phyloP scores from a whole-genome alignment of 2,113 vertebrate species.

The Edolisoma coerulescens region DNA sequence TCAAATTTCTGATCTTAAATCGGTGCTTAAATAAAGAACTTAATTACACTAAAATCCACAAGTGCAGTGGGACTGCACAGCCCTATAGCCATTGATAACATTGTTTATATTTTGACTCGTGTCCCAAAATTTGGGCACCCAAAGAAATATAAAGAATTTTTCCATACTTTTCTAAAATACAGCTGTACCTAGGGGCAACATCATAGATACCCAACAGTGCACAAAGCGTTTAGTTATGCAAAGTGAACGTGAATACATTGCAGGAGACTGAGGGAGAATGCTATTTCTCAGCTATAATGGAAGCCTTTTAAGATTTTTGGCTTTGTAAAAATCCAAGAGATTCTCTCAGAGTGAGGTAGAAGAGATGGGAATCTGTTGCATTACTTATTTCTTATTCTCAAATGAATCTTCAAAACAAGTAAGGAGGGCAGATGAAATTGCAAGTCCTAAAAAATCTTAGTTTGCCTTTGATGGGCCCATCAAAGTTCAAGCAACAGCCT shows the following conservation, averaged over 20 bases:
- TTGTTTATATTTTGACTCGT: not conserved
- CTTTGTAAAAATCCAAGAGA: not conserved
- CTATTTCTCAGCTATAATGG: not conserved
- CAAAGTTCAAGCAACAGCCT: not conserved
- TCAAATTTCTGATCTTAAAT: not conserved
- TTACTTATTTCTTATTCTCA: not conserved
- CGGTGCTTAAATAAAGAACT: not conserved
- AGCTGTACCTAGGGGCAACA: not conserved
- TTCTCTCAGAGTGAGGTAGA: not conserved
- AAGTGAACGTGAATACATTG: not conserved
- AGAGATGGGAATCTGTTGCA: not conserved
- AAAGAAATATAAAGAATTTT: not conserved
- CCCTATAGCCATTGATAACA: not conserved
- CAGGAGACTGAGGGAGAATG: not conserved
- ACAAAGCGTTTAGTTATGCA: not conserved
- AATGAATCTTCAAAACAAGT: conserved; percentile 18
- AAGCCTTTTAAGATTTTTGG: not conserved
- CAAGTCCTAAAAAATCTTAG: conserved; percentile 13
- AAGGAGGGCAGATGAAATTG: not conserved
- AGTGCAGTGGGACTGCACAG: not conserved
- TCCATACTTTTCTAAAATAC: not conserved
- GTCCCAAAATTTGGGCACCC: not conserved
- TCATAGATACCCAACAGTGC: not conserved
- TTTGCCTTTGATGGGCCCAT: conserved; percentile 16
- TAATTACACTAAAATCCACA: not conserved